Evolutionary conservation across 2,113 vertebrate species (phyloP), one percentile per base, ranked within the genome.

Genomic region (Ochotona curzoniae): DNA sequence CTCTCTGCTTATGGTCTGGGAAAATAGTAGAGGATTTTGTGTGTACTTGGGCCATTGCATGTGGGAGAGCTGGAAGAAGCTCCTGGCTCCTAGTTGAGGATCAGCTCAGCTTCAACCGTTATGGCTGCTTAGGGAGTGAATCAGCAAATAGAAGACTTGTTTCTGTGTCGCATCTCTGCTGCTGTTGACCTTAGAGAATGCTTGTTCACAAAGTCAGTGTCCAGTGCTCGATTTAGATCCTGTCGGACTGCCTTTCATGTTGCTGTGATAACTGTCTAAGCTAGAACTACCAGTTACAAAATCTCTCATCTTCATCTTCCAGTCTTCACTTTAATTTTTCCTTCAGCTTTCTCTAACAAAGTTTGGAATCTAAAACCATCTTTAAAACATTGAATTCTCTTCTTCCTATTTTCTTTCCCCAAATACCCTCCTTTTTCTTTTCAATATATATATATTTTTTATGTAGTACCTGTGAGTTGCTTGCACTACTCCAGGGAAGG

Each of bases 251-350:
- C 28, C 74, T 61, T 86, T 88, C 79, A 51, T 60, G 87, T 87
- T 88, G 35, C 57, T 82, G 79, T 89, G 49, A 79, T 88, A 69
- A 88, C n/a, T 81, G 57, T 79, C 26, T 78, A 92, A 93, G 74
- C 38, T 88, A 88, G 38, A 60, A 84, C 35, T 83, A 8, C 85
- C 11, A 85, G 1, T 74, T 84, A 63, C 2, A 82, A 32, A 80
- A 14, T 71, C 87, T 70, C 30, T 66, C 35, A 15, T 83, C 17
- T 69, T 89, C 13, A 8, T 94, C 35, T 91, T 35, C 86, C 23
- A 23, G 13, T 61, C 26, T 69, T 64, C 61, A 51, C 82, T 87
- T 54, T 54, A 30, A 3, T 35, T 94, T 94, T 70, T 61, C 10
- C 38, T 79, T 94, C 2, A 30, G 11, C 20, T 30, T 90, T 87